Evolutionary conservation across 2,113 vertebrate genomes (phyloP), one percentile per base, ranked within the genome.

Genomic region (Riparia riparia): DNA sequence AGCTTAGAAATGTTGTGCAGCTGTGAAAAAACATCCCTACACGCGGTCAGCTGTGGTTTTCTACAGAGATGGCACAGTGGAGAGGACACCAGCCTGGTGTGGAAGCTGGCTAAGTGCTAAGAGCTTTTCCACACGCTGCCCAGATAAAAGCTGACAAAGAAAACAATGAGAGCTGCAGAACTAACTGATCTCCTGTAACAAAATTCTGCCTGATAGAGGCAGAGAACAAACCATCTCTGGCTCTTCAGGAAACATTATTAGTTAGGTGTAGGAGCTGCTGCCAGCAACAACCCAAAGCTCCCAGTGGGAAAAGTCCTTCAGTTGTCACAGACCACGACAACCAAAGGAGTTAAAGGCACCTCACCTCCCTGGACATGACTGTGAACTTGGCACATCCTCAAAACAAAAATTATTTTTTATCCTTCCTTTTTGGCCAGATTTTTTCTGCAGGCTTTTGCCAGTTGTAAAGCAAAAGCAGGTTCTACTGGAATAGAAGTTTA

Each of bases 241-340:
- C 7, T 34, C 42, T 65, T 44, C 29, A 78, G 68, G 31, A 89
- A 73, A 42, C 34, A 21, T 37, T 29, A 25, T 19, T 50, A 70
- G 28, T 65, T 82, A 71, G 31, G 39, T 63, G 32, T 50, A 32
- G 60, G 47, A 45, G 17, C 39, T 82, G n/a, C 82, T 73, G 39
- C 42, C 42, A 57, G 53, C 37, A 78, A 47, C 37, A 61, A 21
- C 22, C 60, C 20, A 9, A 41, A 60, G 32, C 12, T 90, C 58
- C 51, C 22, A 31, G 1, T 11, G 45, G 41, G 42, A 92, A 88
- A 54, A 58, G 16, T 32, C 39, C 16, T 58, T 53, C 25, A n/a
- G 21, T 8, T 34, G 34, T 17, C 49, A 53, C 0, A 1, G 49
- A 25, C n/a, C 29, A 8, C 1, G 17, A n/a, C 49, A 88, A 61